A percentile compares a stretch with the other conserved stretches of the same genome.
phyloP scores from a whole-genome alignment of 2,888 invertebrate species.

The Acheta domesticus region DNA sequence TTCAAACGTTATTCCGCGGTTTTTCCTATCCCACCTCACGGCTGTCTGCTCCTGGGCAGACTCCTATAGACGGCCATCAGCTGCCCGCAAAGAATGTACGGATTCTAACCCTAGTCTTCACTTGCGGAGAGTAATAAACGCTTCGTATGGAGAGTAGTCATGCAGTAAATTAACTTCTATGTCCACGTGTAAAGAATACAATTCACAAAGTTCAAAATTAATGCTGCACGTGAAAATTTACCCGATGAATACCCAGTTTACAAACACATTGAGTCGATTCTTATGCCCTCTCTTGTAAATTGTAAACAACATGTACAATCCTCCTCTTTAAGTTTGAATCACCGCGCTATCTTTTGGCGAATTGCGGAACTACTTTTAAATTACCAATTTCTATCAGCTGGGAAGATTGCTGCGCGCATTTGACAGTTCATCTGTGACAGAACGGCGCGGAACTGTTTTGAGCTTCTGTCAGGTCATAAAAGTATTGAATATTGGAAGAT shows the following conservation, averaged over 20 bases:
- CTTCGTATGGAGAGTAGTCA: constrained; percentile 23
- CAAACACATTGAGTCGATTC: constrained; percentile 50
- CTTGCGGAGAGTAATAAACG: constrained; percentile 34
- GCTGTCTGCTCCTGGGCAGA: constrained; percentile 39
- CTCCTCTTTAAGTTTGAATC: neutral
- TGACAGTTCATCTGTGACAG: neutral
- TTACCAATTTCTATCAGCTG: neutral
- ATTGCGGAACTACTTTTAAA: constrained; percentile 12
- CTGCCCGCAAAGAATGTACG: constrained; percentile 46
- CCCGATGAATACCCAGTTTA: constrained; percentile 50
- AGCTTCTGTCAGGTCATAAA: too few relatives aligned
- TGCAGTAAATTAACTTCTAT: constrained; percentile 21
- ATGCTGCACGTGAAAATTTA: constrained; percentile 47
- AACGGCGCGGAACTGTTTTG: too few relatives aligned
- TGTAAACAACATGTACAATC: constrained; percentile 25
- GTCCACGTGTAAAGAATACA: constrained; percentile 27
- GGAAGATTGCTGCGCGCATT: neutral
- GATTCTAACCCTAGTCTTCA: constrained; percentile 50
- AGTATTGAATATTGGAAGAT: too few relatives aligned
- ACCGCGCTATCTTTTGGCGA: constrained; percentile 24
- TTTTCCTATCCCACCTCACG: constrained; percentile 38
- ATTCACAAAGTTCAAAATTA: constrained; percentile 38
- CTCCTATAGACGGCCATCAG: constrained; percentile 45
- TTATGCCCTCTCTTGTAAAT: constrained; percentile 48
- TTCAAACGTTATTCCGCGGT: constrained; percentile 22